These are phyloP conservation scores for Gymnoscopelus braueri DNA, from an alignment of 2,797 vertebrate species.

Conservation along the genomic window DNA sequence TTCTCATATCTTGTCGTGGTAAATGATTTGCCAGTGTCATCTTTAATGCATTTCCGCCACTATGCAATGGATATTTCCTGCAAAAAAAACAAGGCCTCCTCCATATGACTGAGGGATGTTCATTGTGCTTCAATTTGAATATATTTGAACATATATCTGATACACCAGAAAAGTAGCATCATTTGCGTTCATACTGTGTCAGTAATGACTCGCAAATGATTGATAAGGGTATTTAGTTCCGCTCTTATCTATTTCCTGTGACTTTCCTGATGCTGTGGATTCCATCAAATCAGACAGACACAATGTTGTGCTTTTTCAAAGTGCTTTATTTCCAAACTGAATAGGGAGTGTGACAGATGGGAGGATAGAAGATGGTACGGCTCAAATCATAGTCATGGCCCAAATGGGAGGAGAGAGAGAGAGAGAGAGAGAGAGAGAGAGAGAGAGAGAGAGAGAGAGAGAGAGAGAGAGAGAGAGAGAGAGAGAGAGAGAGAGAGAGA, in stretches of 20 bases:
- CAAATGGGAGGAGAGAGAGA: conserved; percentile 27
- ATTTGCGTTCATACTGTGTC: not conserved
- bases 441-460: not conserved
- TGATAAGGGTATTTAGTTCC: not conserved
- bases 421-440: conserved; percentile 21
- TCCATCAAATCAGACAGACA: conserved; percentile 30
- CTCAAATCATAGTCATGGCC: conserved; percentile 54
- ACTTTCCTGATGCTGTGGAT: conserved; percentile 14
- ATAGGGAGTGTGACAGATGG: conserved; percentile 72
- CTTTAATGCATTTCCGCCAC: conserved; percentile 39
- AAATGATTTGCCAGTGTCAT: conserved; percentile 51
- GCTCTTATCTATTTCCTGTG: too few species aligned
- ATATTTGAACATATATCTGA: too few species aligned
- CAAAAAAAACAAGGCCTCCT: conserved; percentile 32
- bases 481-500: conserved; percentile 34
- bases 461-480: conserved; percentile 15
- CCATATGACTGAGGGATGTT: conserved; percentile 44
- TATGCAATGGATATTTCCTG: conserved; percentile 48
- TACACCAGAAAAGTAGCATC: conserved; percentile 3
- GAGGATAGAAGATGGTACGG: conserved; percentile 53
- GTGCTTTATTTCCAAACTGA: conserved; percentile 82
- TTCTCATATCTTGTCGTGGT: conserved; percentile 53
- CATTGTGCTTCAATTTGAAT: conserved; percentile 16
- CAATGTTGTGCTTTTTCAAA: conserved; percentile 64
- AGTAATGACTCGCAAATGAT: not conserved